Evolutionary conservation across 2,113 vertebrate species (phyloP).

Genomic region (Theropithecus gelada): DNA sequence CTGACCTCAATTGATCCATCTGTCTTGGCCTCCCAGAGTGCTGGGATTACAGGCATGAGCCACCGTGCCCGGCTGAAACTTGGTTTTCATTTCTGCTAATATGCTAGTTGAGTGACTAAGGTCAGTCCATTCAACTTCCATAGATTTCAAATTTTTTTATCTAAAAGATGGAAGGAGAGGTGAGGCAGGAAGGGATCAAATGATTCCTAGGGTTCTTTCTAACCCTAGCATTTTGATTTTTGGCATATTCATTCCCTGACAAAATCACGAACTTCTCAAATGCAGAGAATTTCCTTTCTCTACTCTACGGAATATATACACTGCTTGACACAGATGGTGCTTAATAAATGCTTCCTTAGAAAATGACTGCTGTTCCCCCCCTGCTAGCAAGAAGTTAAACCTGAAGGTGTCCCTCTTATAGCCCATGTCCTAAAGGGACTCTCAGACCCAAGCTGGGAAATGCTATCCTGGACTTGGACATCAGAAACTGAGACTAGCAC

Average conservation of each 20-base stretch:
- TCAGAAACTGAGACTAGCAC: not conserved
- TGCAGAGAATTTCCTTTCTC: not conserved
- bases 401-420: rapidly evolving
- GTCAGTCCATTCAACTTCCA: not conserved
- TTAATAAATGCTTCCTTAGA: constrained; percentile 18
- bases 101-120: not conserved
- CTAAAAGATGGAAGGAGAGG: not conserved
- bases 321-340: not conserved
- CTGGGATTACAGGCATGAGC: no score
- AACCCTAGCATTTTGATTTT: not conserved
- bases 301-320: not conserved
- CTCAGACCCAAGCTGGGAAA: not conserved
- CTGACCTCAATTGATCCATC: no score
- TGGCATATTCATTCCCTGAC: not conserved
- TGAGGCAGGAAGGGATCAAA: not conserved
- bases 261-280: constrained; percentile 11
- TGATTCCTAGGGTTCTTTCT: not conserved
- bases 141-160: not conserved
- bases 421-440: not conserved
- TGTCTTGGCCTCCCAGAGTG: no score
- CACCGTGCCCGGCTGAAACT: no score
- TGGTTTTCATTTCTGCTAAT: not conserved
- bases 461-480: not conserved
- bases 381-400: not conserved
- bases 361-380: not conserved